These are phyloP conservation scores for Cosmopolites sordidus DNA, from an alignment of 2,888 invertebrate genomes.

Conservation along the genomic window DNA sequence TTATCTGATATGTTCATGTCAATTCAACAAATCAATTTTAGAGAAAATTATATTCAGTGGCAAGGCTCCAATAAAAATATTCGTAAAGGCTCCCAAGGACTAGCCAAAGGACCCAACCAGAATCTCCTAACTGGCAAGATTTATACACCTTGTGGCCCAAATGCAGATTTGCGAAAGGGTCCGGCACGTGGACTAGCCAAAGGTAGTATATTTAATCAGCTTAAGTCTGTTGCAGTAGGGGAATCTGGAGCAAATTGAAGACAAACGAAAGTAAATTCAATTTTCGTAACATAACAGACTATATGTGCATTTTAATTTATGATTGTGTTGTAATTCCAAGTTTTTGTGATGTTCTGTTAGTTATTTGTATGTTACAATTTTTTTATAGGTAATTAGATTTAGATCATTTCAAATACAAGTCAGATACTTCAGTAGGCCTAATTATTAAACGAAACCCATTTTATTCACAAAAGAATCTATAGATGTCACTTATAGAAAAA, in stretches of 20 bases:
- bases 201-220: slow-evolving; percentile 73
- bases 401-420: too few relatives aligned
- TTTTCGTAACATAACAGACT: too few relatives aligned
- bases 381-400: too few relatives aligned
- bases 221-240: slow-evolving; percentile 50
- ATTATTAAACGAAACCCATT: too few relatives aligned
- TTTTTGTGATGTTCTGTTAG: too few relatives aligned
- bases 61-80: slow-evolving; percentile 71
- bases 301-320: too few relatives aligned
- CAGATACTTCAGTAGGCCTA: too few relatives aligned
- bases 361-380: too few relatives aligned
- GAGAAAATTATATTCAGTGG: slow-evolving; percentile 80
- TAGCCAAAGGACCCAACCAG: slow-evolving; percentile 55
- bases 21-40: slow-evolving; percentile 40
- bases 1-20: background rate
- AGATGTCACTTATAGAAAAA: too few relatives aligned
- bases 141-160: slow-evolving; percentile 61
- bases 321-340: too few relatives aligned
- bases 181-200: slow-evolving; percentile 68
- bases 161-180: slow-evolving; percentile 65
- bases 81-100: slow-evolving; percentile 50
- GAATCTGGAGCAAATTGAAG: slow-evolving; percentile 49
- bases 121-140: slow-evolving; percentile 39
- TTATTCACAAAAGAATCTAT: too few relatives aligned
- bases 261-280: too few relatives aligned